Evolutionary conservation across 2,888 invertebrate genomes (phyloP), one percentile per base, ranked within the genome.

Genomic region (Ryuthela nishihirai): DNA sequence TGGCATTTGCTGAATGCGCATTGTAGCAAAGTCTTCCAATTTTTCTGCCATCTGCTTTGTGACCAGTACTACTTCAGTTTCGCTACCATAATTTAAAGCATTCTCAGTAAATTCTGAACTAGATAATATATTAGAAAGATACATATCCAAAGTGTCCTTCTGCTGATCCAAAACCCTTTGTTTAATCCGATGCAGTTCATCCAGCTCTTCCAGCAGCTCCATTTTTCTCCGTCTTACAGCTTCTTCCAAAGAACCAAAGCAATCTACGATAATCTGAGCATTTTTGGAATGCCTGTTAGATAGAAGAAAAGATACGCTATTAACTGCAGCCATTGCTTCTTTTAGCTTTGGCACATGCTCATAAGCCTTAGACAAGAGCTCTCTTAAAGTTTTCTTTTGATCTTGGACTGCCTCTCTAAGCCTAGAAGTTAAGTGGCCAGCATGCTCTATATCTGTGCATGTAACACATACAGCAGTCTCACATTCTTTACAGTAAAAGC

Each of bases 401-500:
- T 77, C 76, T 43, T 71, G 69, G 6, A 76, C 74, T 34, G 77
- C 77, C 54, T 77, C 77, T 39, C 71, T 67, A 29, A 76, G 69
- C 21, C 74, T 69, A 29, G 75, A 69, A 3, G 74, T 75, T 38
- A 69, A 68, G 66, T 78, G 78, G 21, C 73, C 72, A 21, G 73
- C 72, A 67, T 78, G 77, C 59, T 77, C 77, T 7, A 76, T 74
- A 54, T 73, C 74, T 1, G 77, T 77, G 65, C 78, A 78, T 48
- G 73, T 72, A 56, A 72, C 71, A 65, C 78, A 78, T 32, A 78
- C 73, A 1, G 77, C 77, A 1, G 77, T 78, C 68, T 78, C 78
- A 68, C 78, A 78, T 46, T 75, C 73, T 15, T 72, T 70, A 68
- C 78, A 78, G 69, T 76, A 78, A 67, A 74, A 76, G 52, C 74